Evolutionary conservation across 2,797 vertebrate species (phyloP), one percentile per base, ranked within the genome.

Genomic region (Danio aesculapii): DNA sequence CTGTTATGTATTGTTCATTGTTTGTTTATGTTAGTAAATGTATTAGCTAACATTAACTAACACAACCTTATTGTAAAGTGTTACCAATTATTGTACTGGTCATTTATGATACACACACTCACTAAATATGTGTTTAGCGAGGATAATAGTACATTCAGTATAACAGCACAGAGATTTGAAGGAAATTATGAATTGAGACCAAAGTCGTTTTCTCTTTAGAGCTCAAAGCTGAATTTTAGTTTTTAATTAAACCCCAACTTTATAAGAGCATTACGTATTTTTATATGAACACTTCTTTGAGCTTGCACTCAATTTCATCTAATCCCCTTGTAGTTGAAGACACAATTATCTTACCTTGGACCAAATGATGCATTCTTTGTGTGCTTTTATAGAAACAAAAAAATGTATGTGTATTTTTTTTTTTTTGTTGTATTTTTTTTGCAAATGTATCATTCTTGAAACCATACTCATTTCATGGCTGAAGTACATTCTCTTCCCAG

Each of bases 391-490:
- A 19, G n/a, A 46, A 46, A 13, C 21, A 10, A 6, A 58, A 55
- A 13, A 55, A 57, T 13, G 14, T 0, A 39, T 41, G 13, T 30
- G 11, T 4, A 30, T 30, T 30, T 30, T 30, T 30, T 30, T 44
- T n/a, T 17, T 0, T 39, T 43, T n/a, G n/a, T n/a, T n/a, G n/a
- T n/a, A n/a, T 17, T 0, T 3, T 62, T 79, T 69, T 44, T 44
- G 9, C 19, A 76, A 47, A 76, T 57, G 14, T 49, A 64, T 72
- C 44, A 46, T 71, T 80, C 58, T 75, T 71, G 50, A 75, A 47
- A 71, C 50, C 7, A 16, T 52, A n/a, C 53, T 57, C 67, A 77
- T 81, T 81, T 77, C 66, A 80, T 75, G 82, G 72, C 62, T 76
- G 66, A 79, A 75, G 68, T 57, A 57, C 14, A 58, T 39, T 9